Evolutionary conservation across 2,113 vertebrate species (phyloP).

Genomic region (Rhegmatorhina hoffmannsi): DNA sequence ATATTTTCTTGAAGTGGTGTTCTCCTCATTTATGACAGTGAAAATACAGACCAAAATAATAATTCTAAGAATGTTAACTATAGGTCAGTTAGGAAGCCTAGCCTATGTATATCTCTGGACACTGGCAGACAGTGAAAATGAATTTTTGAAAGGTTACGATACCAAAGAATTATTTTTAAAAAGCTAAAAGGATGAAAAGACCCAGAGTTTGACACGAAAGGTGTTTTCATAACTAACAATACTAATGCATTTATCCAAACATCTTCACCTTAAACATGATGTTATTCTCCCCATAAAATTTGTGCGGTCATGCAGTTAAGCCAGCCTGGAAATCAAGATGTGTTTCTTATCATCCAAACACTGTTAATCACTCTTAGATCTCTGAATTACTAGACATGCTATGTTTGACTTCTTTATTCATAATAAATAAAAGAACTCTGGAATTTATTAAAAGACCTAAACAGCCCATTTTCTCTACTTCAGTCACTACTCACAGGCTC

Average conservation of each 20-base stretch:
- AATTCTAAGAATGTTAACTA: not conserved
- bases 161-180: not conserved
- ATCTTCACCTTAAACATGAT: not conserved
- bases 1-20: not conserved
- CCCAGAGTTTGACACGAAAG: not conserved
- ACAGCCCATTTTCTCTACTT: slow-evolving; percentile 19
- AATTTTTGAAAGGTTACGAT: not conserved
- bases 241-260: not conserved
- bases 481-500: not conserved
- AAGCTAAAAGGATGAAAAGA: not conserved
- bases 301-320: not conserved
- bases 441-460: slow-evolving; percentile 17
- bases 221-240: not conserved
- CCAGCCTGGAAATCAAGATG: not conserved
- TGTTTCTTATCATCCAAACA: not conserved
- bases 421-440: not conserved
- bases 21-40: not conserved
- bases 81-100: not conserved
- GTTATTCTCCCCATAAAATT: not conserved
- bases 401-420: slow-evolving; percentile 22
- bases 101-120: not conserved
- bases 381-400: not conserved
- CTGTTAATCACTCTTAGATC: not conserved
- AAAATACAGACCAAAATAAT: not conserved
- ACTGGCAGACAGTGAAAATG: not conserved